A percentile compares a stretch with the other conserved stretches of the same genome.
Conservation (phyloP, 2,797 vertebrate species). For the Garrulus glandarius region DNA sequence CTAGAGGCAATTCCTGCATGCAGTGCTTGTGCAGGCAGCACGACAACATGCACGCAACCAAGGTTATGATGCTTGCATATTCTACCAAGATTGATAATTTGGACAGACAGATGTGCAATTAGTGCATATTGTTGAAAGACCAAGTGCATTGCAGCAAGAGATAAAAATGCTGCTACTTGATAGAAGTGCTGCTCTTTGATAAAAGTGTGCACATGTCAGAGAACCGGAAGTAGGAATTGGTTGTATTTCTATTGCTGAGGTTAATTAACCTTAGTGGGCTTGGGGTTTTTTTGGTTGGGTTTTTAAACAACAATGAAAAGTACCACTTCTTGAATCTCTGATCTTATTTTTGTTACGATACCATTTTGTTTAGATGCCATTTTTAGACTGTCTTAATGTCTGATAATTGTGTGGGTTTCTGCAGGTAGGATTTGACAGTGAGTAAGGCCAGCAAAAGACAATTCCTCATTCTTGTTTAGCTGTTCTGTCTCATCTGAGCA, state of each 20-base stretch:
- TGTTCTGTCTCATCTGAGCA: not conserved
- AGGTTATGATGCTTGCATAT: not conserved
- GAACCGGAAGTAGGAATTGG: not conserved
- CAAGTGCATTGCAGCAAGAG: not conserved
- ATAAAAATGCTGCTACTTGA: not conserved
- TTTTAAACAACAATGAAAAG: not conserved
- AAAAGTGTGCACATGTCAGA: not conserved
- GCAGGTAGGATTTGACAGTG: not conserved
- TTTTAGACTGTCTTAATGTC: not conserved
- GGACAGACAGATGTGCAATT: not conserved
- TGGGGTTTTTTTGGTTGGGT: not conserved
- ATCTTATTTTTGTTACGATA: not conserved
- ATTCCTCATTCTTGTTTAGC: not conserved
- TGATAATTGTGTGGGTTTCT: not conserved
- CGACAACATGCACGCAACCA: not conserved
- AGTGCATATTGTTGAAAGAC: not conserved
- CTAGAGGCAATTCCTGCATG: not conserved
- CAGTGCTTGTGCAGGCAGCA: not conserved
- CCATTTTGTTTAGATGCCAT: accelerated
- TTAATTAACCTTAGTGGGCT: not conserved
- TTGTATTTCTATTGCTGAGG: not conserved
- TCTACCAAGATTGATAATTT: not conserved
- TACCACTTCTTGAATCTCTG: not conserved
- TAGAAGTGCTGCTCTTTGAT: not conserved
- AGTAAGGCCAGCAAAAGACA: not conserved